Conservation (phyloP, 2,888 invertebrate genomes). For the Punctoribates punctum region DNA sequence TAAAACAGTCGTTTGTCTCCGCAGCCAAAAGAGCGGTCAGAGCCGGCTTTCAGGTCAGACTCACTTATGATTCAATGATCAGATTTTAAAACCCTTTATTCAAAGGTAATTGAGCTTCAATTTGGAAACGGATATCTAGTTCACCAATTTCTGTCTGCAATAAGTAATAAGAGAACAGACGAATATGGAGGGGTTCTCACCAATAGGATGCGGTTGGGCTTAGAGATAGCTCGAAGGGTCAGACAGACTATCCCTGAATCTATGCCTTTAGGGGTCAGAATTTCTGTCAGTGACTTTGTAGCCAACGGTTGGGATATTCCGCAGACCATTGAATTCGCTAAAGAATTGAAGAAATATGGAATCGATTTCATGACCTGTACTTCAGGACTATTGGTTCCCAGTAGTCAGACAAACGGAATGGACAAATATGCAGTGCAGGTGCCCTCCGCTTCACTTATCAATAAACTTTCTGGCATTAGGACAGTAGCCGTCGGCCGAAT, state of each 20-base stretch:
- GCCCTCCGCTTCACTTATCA: background rate
- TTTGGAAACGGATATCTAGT: constrained; percentile 27
- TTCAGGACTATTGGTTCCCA: background rate
- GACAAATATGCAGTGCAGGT: background rate
- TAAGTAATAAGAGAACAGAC: constrained; percentile 10
- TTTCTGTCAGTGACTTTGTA: constrained; percentile 18
- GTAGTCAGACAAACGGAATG: background rate
- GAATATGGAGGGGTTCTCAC: constrained; percentile 26
- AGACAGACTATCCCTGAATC: background rate
- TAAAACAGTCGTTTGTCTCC: background rate
- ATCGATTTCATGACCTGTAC: constrained; percentile 17
- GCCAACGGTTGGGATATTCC: constrained; percentile 22
- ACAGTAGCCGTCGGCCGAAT: constrained; percentile 32
- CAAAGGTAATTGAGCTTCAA: constrained; percentile 28
- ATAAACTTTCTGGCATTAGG: background rate
- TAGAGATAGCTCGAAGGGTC: constrained; percentile 17
- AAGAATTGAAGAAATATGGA: constrained; percentile 12
- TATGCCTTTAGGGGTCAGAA: background rate
- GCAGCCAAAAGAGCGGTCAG: constrained; percentile 29
- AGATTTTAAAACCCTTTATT: background rate
- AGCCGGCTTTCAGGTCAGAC: constrained; percentile 35
- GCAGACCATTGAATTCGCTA: constrained; percentile 27
- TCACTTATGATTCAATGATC: too few relatives aligned
- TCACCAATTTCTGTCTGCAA: background rate
- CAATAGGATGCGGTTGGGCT: constrained; percentile 27